Evolutionary conservation across 2,113 vertebrate genomes (phyloP), one percentile per base, ranked within the genome.

Genomic region (Notothenia coriiceps): DNA sequence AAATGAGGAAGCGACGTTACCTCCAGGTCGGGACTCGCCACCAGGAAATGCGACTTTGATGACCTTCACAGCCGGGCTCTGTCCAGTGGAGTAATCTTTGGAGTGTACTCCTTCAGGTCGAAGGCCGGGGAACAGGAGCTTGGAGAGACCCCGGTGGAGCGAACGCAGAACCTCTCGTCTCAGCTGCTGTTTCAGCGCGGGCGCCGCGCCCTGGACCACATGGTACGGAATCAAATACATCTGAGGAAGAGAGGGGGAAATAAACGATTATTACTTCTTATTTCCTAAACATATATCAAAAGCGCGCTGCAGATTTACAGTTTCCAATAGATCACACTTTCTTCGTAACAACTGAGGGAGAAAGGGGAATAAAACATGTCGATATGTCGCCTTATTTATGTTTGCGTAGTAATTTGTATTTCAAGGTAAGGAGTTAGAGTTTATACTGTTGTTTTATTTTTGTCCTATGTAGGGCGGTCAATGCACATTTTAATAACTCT

Each of bases 11-110:
- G 3, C n/a, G 4, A 50, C 0, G 0, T 46, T 89, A 98, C 98
- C 97, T 99, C 97, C 3, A 99, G 93, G n/a, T 98, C 94, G 55
- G 91, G 95, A 94, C 97, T 98, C 85, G 98, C 96, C 29, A 99
- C 93, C 2, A 99, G 95, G 73, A 99, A 70, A 99, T 96, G 0
- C 98, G 94, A 96, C 98, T 0, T 88, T 88, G 87, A 98, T 96
- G 10, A 87, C 90, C 84, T 98, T 98, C 98, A n/a, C 98, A 99
- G 68, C 98, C 93, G 59, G 97, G 98, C 94, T 99, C 98, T 0
- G 98, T 97, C 98, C 98, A 99, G 98, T 99, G 0, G 98, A 99
- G 22, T 96, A 99, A 0, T 97, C 90, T 0, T 74, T 94, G n/a
- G 98, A 97, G 91, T 93, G 93, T 94, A 99, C 2, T 98, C 89